Base-by-base conservation (phyloP, 2,888 invertebrate species). In the Aporophyla lueneburgensis region DNA sequence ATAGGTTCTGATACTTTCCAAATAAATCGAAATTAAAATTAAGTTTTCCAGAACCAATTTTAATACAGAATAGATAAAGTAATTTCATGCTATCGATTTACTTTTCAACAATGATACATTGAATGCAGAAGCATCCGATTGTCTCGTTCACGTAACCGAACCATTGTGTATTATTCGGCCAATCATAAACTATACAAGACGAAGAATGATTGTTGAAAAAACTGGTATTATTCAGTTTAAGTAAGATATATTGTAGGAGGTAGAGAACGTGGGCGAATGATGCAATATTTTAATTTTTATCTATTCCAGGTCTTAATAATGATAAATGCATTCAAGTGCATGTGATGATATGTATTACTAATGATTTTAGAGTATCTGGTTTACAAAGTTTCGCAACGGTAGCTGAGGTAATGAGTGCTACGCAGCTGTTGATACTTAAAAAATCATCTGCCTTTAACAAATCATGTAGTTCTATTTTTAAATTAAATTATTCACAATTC, bases 231-330 rank as follows among this genome's bases (percentile, higher is more conserved):
- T 80, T 87, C 84, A 76, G 76, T 84, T 84, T 71, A 78, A 84
- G 77, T 72, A 79, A 86, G 80, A 89, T 81, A 74, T 80, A 89
- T 88, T 78, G 74, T 67, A 79, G 10, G 21, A 59, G 72, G 74
- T 83, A 81, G 71, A 53, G 54, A 72, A 71, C 65, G 81, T 84
- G 61, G 79, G 78, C 53, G 83, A 56, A 66, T 85, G 85, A 88
- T 79, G 78, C 78, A 87, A 87, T 81, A 67, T 78, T 80, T 62
- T 77, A 87, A 87, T 81, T 84, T 87, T 89, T 81, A 83, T 88
- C 74, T 69, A 65, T 78, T 74, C 65, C 59, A 69, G 19, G 40
- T 59, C 71, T 85, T 88, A 74, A 84, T 89, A 79, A 80, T 84
- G 85, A 87, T 78, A 76, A 81, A 87, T 87, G 75, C 68, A 68